Percentiles rank a stretch among this genome's conserved stretches.
Conservation (phyloP, 2,888 invertebrate species). For the Lordiphosa andalusiaca region DNA sequence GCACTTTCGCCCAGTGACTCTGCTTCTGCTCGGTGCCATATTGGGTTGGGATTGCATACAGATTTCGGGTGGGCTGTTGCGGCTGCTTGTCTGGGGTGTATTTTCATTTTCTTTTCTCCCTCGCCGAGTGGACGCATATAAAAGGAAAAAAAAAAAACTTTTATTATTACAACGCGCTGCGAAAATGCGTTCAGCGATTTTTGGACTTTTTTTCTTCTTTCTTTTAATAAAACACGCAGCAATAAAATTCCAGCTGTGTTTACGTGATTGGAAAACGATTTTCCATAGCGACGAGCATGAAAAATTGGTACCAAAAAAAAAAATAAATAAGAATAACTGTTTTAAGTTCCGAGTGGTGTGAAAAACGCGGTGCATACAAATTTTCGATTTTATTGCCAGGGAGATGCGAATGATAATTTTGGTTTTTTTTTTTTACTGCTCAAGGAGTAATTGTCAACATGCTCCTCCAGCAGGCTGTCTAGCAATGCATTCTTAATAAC, state of each 20-base stretch:
- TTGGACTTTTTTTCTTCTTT: slow-evolving; percentile 36
- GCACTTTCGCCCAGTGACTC: slow-evolving; percentile 15
- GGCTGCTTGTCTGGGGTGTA: slow-evolving; percentile 39
- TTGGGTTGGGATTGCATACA: slow-evolving; percentile 42
- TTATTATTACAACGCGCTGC: slow-evolving; percentile 60
- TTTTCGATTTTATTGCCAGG: slow-evolving; percentile 51
- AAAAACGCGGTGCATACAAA: slow-evolving; percentile 40
- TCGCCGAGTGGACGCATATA: slow-evolving; percentile 1
- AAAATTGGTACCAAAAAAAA: slow-evolving; percentile 38
- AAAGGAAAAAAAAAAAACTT: slow-evolving; percentile 41
- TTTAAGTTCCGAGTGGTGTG: slow-evolving; percentile 38
- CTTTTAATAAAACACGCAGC: slow-evolving; percentile 62
- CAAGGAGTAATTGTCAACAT: slow-evolving; percentile 43
- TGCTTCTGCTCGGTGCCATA: slow-evolving; percentile 34
- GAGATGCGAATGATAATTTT: slow-evolving; percentile 53
- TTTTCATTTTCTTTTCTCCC: slow-evolving; percentile 13
- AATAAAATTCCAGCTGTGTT: slow-evolving; percentile 75
- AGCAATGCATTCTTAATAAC: slow-evolving; percentile 46
- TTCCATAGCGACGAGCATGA: slow-evolving; percentile 63
- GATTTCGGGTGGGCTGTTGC: slow-evolving; percentile 49
- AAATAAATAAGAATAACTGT: slow-evolving; percentile 12
- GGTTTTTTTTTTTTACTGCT: slow-evolving; percentile 10
- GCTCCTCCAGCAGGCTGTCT: not conserved
- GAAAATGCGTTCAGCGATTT: slow-evolving; percentile 68
- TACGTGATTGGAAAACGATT: slow-evolving; percentile 74